A percentile compares a stretch with the other conserved stretches of the same genome.
phyloP scores from a whole-genome alignment of 2,113 vertebrate species.

The Plestiodon gilberti region DNA sequence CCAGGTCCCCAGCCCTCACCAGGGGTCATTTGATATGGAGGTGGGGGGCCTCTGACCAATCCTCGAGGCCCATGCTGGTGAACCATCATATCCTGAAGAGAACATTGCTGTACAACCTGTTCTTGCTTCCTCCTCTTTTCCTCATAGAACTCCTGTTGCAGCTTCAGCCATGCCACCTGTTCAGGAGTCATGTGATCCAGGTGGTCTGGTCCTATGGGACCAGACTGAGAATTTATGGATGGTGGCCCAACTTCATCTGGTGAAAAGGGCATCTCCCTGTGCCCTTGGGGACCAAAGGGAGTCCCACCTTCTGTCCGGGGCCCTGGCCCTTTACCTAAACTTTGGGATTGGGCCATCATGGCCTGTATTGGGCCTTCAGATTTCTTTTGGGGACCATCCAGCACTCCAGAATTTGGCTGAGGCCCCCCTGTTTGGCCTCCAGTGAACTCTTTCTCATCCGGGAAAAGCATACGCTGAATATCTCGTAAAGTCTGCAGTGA shows the following conservation, averaged over 20 bases:
- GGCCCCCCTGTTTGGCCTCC: constrained; percentile 82
- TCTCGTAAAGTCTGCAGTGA: constrained; percentile 95
- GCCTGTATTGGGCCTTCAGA: constrained; percentile 94
- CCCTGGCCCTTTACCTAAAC: constrained; percentile 89
- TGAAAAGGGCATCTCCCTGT: constrained; percentile 94
- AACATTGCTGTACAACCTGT: constrained; percentile 91
- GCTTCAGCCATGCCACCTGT: constrained; percentile 96
- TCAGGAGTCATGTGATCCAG: constrained; percentile 98
- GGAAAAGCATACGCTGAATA: constrained; percentile 98
- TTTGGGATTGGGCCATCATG: constrained; percentile 98
- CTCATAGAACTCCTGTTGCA: constrained; percentile 98
- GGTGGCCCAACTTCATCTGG: constrained; percentile 94
- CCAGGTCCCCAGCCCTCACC: constrained; percentile 93
- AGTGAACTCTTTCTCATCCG: constrained; percentile 90
- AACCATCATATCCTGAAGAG: constrained; percentile 96
- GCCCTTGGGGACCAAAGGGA: constrained; percentile 91
- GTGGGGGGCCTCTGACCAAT: constrained; percentile 92
- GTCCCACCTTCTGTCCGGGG: constrained; percentile 89
- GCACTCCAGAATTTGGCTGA: constrained; percentile 81
- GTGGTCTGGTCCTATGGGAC: constrained; percentile 84
- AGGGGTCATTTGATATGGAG: constrained; percentile 95
- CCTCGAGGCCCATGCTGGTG: constrained; percentile 93
- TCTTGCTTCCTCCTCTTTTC: constrained; percentile 98
- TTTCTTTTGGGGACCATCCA: constrained; percentile 87
- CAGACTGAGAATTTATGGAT: constrained; percentile 84